A percentile compares a stretch with the other conserved stretches of the same genome.
Conservation (phyloP, 2,113 vertebrate genomes). For the Erythrocebus patas region DNA sequence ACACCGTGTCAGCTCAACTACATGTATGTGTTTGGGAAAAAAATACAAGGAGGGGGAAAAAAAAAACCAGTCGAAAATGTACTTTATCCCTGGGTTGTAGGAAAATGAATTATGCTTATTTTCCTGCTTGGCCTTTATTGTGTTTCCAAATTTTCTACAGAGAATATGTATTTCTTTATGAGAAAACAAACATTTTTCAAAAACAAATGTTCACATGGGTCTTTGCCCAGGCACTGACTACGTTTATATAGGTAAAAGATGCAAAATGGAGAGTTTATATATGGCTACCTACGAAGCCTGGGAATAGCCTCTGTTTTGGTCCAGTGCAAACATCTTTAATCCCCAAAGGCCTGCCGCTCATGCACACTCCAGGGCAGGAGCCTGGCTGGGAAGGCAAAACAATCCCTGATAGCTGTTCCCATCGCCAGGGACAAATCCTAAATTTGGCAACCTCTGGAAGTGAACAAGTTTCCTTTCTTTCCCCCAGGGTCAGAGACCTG, state of each 20-base stretch:
- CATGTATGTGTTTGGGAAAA: no score
- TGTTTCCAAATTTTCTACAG: not conserved
- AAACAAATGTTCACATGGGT: not conserved
- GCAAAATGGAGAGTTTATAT: no score
- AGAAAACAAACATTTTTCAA: slow-evolving; percentile 36
- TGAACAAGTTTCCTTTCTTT: not conserved
- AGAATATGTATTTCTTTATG: not conserved
- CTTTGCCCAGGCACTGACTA: not conserved
- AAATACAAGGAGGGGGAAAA: accelerated
- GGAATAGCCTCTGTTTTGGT: not conserved
- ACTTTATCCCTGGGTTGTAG: not conserved
- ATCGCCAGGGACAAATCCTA: not conserved
- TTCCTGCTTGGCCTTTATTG: not conserved
- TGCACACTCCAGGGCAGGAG: not conserved
- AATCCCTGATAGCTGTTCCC: not conserved
- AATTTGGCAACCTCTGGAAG: not conserved
- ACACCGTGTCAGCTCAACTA: not conserved
- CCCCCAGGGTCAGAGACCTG: not conserved
- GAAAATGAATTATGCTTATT: slow-evolving; percentile 1
- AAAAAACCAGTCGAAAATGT: not conserved
- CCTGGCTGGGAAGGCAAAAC: not conserved
- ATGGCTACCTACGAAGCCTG: not conserved
- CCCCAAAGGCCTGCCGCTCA: not conserved
- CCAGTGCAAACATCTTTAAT: not conserved
- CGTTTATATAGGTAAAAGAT: not conserved